Conservation (phyloP, 2,113 vertebrate species). For the Blennius ocellaris region DNA sequence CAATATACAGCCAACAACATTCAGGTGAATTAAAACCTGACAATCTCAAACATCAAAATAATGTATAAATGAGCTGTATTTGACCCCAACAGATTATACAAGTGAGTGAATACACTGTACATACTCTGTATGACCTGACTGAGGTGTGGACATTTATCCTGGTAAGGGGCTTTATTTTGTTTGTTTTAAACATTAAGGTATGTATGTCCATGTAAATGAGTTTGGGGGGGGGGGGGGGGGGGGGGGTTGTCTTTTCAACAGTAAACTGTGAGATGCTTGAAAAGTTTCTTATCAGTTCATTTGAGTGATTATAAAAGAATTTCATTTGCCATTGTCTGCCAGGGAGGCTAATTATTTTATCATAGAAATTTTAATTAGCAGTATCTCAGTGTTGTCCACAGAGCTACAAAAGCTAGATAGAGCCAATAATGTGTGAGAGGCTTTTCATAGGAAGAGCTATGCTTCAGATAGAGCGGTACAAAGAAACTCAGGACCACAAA, state of each 20-base stretch:
- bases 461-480: conserved; percentile 46
- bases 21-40: no score
- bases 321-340: conserved; percentile 74
- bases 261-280: conserved; percentile 58
- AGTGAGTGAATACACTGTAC: no score
- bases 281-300: conserved; percentile 80
- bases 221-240: conserved; percentile 6
- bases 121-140: neutral
- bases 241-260: conserved; percentile 36
- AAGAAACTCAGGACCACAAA: conserved; percentile 33
- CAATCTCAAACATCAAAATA: no score
- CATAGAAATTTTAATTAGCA: conserved; percentile 83
- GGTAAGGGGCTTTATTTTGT: conserved; percentile 11
- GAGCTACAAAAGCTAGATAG: conserved; percentile 73
- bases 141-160: conserved; percentile 1
- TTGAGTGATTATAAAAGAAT: conserved; percentile 75
- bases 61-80: no score
- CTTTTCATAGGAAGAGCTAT: conserved; percentile 46
- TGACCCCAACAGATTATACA: no score
- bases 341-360: conserved; percentile 85
- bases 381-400: conserved; percentile 71
- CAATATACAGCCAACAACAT: no score
- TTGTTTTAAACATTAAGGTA: conserved; percentile 4
- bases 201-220: conserved; percentile 19
- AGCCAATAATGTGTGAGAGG: conserved; percentile 46